Conservation (phyloP, 1,140 invertebrate species). For the Elymnias hypermnestra region DNA sequence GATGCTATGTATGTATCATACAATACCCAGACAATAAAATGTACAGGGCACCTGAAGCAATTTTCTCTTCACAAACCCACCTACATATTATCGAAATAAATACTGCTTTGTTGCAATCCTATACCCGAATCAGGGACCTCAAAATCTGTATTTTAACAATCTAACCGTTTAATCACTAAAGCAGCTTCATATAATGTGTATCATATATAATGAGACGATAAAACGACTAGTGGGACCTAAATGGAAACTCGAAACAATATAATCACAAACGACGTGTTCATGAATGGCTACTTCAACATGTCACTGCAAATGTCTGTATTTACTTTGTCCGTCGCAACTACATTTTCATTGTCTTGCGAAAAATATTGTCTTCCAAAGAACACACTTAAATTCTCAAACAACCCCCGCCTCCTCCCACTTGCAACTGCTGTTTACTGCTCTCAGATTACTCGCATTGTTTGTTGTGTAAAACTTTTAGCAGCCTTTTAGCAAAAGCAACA, state of each 20-base stretch:
- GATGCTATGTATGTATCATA: too few species aligned
- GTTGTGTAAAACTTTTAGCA: conserved; percentile 4
- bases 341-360: conserved; percentile 7
- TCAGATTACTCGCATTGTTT: conserved; percentile 17
- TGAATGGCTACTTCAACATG: not conserved
- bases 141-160: too few species aligned
- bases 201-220: too few species aligned
- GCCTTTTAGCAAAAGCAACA: conserved; percentile 7
- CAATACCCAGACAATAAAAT: too few species aligned
- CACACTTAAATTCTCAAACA: conserved; percentile 24
- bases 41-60: too few species aligned
- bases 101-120: too few species aligned
- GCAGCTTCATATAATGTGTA: too few species aligned
- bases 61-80: not conserved
- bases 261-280: not conserved
- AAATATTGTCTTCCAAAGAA: conserved; percentile 24
- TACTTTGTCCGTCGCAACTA: not conserved
- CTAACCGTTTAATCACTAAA: too few species aligned
- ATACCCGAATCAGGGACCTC: too few species aligned
- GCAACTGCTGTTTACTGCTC: conserved; percentile 14
- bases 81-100: not conserved
- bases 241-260: too few species aligned
- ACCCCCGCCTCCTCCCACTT: conserved; percentile 6
- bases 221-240: too few species aligned
- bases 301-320: conserved; percentile 8